Percentiles rank a stretch among this genome's conserved stretches.
These are phyloP conservation scores for Andrena chrysosceles DNA, from an alignment of 2,888 invertebrate genomes.

Conservation along the genomic window DNA sequence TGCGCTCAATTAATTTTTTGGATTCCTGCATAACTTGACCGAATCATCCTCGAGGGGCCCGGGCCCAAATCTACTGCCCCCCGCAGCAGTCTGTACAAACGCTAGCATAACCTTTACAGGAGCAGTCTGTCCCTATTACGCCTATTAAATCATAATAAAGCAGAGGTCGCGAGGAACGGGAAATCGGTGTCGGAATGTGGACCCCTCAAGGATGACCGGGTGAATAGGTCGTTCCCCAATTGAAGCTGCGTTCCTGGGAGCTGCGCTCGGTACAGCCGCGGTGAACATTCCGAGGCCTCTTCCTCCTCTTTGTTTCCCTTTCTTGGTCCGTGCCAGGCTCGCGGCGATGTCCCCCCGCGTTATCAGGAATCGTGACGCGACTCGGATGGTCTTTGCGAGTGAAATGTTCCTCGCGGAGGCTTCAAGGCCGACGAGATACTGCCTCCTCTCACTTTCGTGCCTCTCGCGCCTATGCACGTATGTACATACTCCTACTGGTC, in stretches of 20 bases:
- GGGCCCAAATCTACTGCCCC: no score
- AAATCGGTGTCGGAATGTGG: constrained; percentile 71
- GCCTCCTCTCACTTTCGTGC: constrained; percentile 79
- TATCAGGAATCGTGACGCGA: constrained; percentile 60
- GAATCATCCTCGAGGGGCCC: no score
- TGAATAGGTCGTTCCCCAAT: constrained; percentile 50
- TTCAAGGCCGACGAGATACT: constrained; percentile 78
- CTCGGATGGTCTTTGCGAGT: constrained; percentile 74
- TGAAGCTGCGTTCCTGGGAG: constrained; percentile 25
- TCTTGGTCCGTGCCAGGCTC: not conserved
- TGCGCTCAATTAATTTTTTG: no score
- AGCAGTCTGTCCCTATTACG: no score
- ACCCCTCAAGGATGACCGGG: constrained; percentile 73
- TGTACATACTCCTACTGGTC: constrained; percentile 47
- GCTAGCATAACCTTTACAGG: no score
- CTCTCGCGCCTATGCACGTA: constrained; percentile 42
- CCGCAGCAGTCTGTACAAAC: no score
- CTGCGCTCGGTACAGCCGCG: not conserved
- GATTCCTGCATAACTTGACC: no score
- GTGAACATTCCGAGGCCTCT: constrained; percentile 6
- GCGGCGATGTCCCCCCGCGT: constrained; percentile 47
- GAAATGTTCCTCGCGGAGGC: constrained; percentile 76
- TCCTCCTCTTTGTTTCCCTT: constrained; percentile 23
- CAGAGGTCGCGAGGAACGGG: constrained; percentile 67
- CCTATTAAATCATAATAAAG: not conserved